Evolutionary conservation across 1,140 invertebrate species (phyloP), one percentile per base, ranked within the genome.

Genomic region (Probaryconus sp.): DNA sequence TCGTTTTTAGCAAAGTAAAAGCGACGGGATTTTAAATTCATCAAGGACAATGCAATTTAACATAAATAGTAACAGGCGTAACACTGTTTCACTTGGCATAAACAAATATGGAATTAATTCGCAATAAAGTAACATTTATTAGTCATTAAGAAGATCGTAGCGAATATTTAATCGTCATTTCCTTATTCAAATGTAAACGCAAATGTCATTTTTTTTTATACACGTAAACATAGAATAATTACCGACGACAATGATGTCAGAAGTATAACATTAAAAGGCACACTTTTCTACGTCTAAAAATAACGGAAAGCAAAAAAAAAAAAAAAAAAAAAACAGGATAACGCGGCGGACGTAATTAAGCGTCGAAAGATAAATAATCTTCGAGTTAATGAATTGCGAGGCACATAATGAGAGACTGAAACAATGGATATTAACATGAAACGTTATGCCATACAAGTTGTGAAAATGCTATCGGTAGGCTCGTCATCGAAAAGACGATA

Each of bases 291-390:
- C 21, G 21, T 24, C 16, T 60, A 45, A 53, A 64, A 64, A 53
- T 64, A 64, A 45, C 50, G 33, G 31, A n/a, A 14, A 51, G 47
- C 13, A 50, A n/a, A n/a, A n/a, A n/a, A n/a, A n/a, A n/a, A n/a
- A n/a, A n/a, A n/a, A n/a, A n/a, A n/a, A n/a, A n/a, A n/a, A 69
- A 69, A 38, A 37, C 33, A 28, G 47, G 21, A 63, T 55, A 31
- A 40, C 13, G 14, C 42, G 28, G 31, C 67, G 56, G 67, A 70
- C 67, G 67, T 71, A 63, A 71, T 71, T 71, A 64, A 64, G 21
- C 51, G 51, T 63, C 37, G 43, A 1, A n/a, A 71, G 60, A 71
- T 72, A 64, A 60, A 65, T 72, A 64, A 65, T 72, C 45, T 45
- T 30, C 16, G 20, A 5, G 17, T 11, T 65, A 72, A 72, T 72